A percentile compares a stretch with the other conserved stretches of the same genome.
These are phyloP conservation scores for Xenopus petersii DNA, from an alignment of 2,797 vertebrate genomes.

Conservation along the genomic window DNA sequence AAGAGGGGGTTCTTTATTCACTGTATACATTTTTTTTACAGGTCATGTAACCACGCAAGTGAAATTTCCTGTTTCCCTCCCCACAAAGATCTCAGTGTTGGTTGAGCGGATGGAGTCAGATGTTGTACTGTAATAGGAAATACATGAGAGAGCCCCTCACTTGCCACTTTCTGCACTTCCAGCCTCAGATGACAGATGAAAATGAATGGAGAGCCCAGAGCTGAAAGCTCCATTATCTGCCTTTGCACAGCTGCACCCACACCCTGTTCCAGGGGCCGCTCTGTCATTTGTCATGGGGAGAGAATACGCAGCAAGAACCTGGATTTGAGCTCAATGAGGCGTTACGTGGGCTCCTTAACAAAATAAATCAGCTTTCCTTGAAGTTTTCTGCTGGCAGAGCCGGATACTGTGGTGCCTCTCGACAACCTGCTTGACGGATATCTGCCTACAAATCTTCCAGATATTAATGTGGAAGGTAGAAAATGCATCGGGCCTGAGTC, in stretches of 20 bases:
- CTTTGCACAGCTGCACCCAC: conserved; percentile 56
- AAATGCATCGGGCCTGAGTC: too few relatives aligned
- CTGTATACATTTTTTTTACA: too few relatives aligned
- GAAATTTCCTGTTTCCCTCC: conserved; percentile 45
- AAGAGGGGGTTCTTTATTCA: too few relatives aligned
- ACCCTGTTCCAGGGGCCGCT: conserved; percentile 31
- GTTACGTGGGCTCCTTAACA: conserved; percentile 48
- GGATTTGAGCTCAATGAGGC: conserved; percentile 57
- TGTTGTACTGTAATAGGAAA: conserved; percentile 52
- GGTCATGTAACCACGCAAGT: too few relatives aligned
- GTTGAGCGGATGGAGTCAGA: conserved; percentile 22
- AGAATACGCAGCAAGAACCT: conserved; percentile 49
- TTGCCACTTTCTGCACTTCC: conserved; percentile 52
- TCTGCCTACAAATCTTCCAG: too few relatives aligned
- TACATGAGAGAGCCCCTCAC: conserved; percentile 23
- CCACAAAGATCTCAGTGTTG: conserved; percentile 38
- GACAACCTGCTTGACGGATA: too few relatives aligned
- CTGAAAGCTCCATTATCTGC: conserved; percentile 61
- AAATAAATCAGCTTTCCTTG: conserved; percentile 24
- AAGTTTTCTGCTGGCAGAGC: too few relatives aligned
- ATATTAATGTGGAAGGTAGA: too few relatives aligned
- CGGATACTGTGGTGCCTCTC: too few relatives aligned
- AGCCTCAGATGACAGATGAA: conserved; percentile 59
- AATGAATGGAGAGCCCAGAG: conserved; percentile 61
- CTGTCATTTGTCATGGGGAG: conserved; percentile 51